Evolutionary conservation across 2,888 invertebrate genomes (phyloP), one percentile per base, ranked within the genome.

Genomic region (Macroteleia sp.): DNA sequence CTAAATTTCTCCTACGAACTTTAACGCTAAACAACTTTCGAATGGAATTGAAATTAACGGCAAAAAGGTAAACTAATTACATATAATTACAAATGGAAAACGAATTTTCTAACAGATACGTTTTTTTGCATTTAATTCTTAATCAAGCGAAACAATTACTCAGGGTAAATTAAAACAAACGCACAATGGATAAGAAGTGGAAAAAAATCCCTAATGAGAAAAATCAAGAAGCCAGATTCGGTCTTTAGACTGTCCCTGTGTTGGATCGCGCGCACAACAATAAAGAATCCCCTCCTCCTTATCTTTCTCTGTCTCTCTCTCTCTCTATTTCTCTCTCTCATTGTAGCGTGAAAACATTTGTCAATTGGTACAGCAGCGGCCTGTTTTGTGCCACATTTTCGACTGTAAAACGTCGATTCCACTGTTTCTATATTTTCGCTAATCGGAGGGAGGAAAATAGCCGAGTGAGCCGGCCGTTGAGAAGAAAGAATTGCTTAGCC

Each of bases 401-500:
- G 50, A 74, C 82, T 36, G 20, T 28, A 44, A 79, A 83, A 83
- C 81, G 81, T 81, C 80, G 76, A 86, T 84, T 86, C 82, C 83
- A 82, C 84, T 85, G 84, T 83, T 80, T 79, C 69, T 79, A 74
- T 82, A 85, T 84, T 81, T 81, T 78, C 78, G 70, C 64, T 61
- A 71, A 77, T 69, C 64, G 44, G 20, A 32, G 66, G 34, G 73
- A 54, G 25, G 62, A 36, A 52, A 61, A 20, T 52, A 48, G 48
- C 56, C 57, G 70, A 42, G 64, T 75, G 70, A 76, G 67, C 66
- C 64, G 73, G 59, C 67, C 54, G 61, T 46, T 52, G 80, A 85
- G 82, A 83, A 83, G 82, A 85, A 88, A 85, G 86, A 89, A 88
- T 89, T 88, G 89, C 86, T 86, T 87, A 86, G 85, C 86, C 84